Evolutionary conservation across 2,113 vertebrate genomes (phyloP), one percentile per base, ranked within the genome.

Genomic region (Xyrauchen texanus): DNA sequence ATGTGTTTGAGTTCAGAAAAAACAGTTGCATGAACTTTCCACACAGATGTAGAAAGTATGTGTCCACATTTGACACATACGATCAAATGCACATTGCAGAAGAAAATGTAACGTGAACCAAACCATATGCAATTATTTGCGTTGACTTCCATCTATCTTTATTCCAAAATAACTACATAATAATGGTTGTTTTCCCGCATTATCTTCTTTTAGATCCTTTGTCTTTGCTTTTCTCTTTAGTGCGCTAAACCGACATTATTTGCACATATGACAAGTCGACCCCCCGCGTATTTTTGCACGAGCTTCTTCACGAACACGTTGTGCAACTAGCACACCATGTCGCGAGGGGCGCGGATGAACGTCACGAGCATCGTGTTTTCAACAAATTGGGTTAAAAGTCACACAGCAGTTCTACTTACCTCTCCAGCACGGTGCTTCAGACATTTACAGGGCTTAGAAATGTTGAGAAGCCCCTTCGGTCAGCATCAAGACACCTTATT

Each of bases 321-420:
- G 71, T 63, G 71, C 71, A 49, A 74, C 55, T 12, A 60, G 8
- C 7, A 10, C 55, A n/a, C 42, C 8, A 9, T 60, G 60, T 72
- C 5, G 42, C n/a, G 58, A 74, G 16, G 71, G 57, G 73, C 12
- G 4, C 21, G 21, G 1, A 34, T 34, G 15, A 13, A 7, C 55
- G 21, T 76, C 49, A 44, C 16, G 21, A 64, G 61, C 73, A 45
- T 73, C 70, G 57, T 47, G 57, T 76, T 76, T 64, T 76, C 5
- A 15, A 10, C 10, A 42, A 74, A 63, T 5, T 34, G 46, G 45
- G 58, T 51, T 51, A 52, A 74, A 72, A 60, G 55, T 73, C 70
- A 60, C 6, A 55, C 44, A 61, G 55, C 2, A 3, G 55, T 21
- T 73, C 6, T 21, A 65, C 74, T 76, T 55, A 76, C 74, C 74